Conservation (phyloP, 2,888 invertebrate genomes). For the Spicauda simplicius region DNA sequence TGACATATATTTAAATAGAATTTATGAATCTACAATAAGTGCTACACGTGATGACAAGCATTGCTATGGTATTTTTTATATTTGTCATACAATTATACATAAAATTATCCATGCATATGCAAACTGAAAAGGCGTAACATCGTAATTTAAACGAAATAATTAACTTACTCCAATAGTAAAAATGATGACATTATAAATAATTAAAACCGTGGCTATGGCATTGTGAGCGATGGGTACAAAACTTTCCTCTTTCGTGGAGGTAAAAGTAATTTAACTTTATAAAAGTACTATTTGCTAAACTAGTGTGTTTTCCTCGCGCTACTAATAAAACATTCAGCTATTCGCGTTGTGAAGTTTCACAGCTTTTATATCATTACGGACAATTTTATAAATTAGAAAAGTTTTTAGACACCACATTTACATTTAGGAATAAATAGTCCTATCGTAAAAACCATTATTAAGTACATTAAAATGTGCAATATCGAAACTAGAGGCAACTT, state of each 20-base stretch:
- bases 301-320: conserved; percentile 56
- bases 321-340: conserved; percentile 67
- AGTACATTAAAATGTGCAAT: too few relatives aligned
- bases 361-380: conserved; percentile 57
- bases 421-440: conserved; percentile 39
- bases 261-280: conserved; percentile 71
- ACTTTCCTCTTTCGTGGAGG: conserved; percentile 55
- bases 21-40: too few relatives aligned
- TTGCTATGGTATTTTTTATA: too few relatives aligned
- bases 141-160: conserved; percentile 10
- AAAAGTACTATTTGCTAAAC: conserved; percentile 65
- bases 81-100: too few relatives aligned
- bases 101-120: too few relatives aligned
- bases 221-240: conserved; percentile 50
- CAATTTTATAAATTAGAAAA: conserved; percentile 57
- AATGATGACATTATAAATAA: conserved; percentile 31
- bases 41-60: too few relatives aligned
- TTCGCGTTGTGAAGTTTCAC: conserved; percentile 55
- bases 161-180: conserved; percentile 4
- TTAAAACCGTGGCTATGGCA: conserved; percentile 22
- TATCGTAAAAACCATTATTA: conserved; percentile 13
- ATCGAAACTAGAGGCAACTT: neutral
- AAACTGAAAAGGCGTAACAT: too few relatives aligned
- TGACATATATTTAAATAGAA: too few relatives aligned
- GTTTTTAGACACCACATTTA: conserved; percentile 44